Evolutionary conservation across 2,888 invertebrate genomes (phyloP).

Genomic region (Seira ritae): DNA sequence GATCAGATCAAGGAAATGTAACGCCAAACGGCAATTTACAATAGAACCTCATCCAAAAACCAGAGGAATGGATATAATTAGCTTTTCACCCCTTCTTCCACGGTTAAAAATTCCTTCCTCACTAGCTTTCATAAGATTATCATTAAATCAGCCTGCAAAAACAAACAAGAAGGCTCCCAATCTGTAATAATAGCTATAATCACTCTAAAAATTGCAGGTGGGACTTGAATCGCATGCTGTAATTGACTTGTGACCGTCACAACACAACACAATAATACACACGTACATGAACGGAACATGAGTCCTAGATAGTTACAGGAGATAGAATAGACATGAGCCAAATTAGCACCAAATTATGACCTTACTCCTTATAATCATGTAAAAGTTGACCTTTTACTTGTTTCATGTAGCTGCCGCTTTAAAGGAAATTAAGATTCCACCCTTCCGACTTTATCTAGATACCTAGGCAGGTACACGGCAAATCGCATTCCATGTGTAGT

Average conservation of each 20-base stretch:
- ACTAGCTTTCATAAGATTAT: background rate
- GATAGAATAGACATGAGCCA: slow-evolving; percentile 30
- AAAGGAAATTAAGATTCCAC: background rate
- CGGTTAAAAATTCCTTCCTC: background rate
- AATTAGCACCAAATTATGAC: slow-evolving; percentile 59
- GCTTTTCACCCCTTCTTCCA: background rate
- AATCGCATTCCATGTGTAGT: background rate
- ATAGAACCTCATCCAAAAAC: too few relatives aligned
- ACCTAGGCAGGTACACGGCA: too few relatives aligned
- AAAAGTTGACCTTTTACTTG: background rate
- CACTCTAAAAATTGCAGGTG: background rate
- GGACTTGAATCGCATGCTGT: background rate
- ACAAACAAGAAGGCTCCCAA: background rate
- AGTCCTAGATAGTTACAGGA: too few relatives aligned
- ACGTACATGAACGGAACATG: too few relatives aligned
- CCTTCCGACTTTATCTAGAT: too few relatives aligned
- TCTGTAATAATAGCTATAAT: background rate
- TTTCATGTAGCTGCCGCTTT: background rate
- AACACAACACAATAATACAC: too few relatives aligned
- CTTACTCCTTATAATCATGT: slow-evolving; percentile 39
- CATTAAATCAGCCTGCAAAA: background rate
- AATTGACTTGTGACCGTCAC: slow-evolving; percentile 11
- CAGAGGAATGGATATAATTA: too few relatives aligned
- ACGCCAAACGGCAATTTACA: too few relatives aligned
- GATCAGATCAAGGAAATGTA: too few relatives aligned